Conservation (phyloP, 2,797 vertebrate genomes). For the Galaxias olidus region DNA sequence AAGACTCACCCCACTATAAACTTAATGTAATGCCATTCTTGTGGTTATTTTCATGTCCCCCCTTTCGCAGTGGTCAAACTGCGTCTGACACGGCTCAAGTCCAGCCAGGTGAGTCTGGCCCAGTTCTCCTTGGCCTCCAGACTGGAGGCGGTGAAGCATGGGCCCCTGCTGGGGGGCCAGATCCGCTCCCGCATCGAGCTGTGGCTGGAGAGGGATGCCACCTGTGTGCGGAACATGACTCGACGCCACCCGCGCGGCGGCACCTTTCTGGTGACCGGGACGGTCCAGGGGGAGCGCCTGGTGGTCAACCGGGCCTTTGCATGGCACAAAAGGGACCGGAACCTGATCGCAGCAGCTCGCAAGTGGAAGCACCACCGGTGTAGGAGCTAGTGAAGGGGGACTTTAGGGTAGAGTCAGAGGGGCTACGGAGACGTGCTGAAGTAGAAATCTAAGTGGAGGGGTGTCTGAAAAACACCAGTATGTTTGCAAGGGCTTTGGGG, state of each 20-base stretch:
- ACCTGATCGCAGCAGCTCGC: slow-evolving; percentile 74
- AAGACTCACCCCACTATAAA: not conserved
- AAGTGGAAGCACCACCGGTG: slow-evolving; percentile 83
- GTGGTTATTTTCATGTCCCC: slow-evolving; percentile 21
- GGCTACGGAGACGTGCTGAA: not conserved
- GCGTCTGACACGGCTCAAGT: slow-evolving; percentile 74
- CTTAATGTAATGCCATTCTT: not conserved
- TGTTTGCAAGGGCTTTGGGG: not conserved
- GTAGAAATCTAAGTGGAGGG: not conserved
- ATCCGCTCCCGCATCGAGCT: slow-evolving; percentile 72
- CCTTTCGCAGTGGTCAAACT: slow-evolving; percentile 79
- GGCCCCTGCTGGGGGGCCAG: slow-evolving; percentile 75
- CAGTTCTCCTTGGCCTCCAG: slow-evolving; percentile 79
- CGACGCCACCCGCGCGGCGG: slow-evolving; percentile 69
- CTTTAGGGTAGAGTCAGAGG: not conserved
- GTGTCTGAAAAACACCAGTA: slow-evolving; percentile 1
- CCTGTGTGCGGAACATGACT: slow-evolving; percentile 83
- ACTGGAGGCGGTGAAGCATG: slow-evolving; percentile 82
- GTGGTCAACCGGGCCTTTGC: slow-evolving; percentile 80
- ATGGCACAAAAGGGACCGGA: slow-evolving; percentile 80
- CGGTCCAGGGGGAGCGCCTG: slow-evolving; percentile 75
- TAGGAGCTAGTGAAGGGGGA: slow-evolving; percentile 53
- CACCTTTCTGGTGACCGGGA: slow-evolving; percentile 78
- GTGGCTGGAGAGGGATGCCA: slow-evolving; percentile 85
- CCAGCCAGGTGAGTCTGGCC: slow-evolving; percentile 67